These are phyloP conservation scores for Danio choprae DNA, from an alignment of 2,797 vertebrate genomes.

Conservation along the genomic window DNA sequence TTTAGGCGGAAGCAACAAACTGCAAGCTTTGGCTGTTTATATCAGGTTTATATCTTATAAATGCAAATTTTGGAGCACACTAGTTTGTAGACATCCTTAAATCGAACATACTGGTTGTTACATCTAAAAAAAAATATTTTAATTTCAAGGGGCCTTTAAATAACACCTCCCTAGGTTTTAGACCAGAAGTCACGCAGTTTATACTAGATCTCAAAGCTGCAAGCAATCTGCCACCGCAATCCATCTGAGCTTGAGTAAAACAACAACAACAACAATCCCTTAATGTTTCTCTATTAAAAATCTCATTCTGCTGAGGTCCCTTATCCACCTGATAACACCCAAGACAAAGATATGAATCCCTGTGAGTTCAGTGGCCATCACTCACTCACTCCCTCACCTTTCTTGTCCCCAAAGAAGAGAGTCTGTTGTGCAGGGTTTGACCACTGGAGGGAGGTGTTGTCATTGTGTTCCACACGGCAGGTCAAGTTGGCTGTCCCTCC, in stretches of 20 bases:
- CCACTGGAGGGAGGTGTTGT: conserved; percentile 99
- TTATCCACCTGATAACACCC: neutral
- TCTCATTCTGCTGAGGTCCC: conserved; percentile 3
- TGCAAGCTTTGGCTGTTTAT: too few species aligned
- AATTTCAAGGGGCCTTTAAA: too few species aligned
- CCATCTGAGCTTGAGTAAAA: neutral
- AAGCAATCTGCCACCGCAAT: neutral
- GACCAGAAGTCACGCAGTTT: neutral
- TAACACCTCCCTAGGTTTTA: neutral
- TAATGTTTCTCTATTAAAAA: conserved; percentile 23
- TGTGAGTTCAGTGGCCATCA: conserved; percentile 7
- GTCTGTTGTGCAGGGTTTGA: conserved; percentile 99
- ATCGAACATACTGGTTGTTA: too few species aligned
- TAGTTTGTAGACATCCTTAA: too few species aligned
- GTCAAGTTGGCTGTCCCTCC: conserved; percentile 94
- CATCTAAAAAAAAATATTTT: too few species aligned
- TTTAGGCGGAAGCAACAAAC: too few species aligned
- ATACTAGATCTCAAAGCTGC: neutral
- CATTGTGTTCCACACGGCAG: conserved; percentile 98
- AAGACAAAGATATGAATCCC: conserved; percentile 2
- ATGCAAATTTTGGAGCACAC: too few species aligned
- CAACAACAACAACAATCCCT: neutral
- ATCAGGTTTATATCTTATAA: too few species aligned
- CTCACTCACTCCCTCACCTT: conserved; percentile 83
- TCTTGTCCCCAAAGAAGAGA: conserved; percentile 98